Evolutionary conservation across 2,113 vertebrate species (phyloP).

Genomic region (Esox niger): DNA sequence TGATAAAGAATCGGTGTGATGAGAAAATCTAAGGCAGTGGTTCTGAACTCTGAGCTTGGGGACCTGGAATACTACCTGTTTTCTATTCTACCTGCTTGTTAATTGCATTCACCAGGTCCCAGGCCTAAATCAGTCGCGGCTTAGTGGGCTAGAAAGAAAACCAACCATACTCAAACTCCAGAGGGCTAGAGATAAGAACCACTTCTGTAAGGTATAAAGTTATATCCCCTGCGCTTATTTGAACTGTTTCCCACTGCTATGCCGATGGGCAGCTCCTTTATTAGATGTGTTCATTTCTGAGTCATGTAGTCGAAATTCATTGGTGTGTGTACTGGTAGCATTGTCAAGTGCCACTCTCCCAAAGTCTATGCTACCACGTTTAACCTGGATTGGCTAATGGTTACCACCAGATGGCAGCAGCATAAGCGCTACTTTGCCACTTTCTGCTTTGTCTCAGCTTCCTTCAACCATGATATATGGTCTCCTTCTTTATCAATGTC

Average conservation of each 20-base stretch:
- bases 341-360: not conserved
- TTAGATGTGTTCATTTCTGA: not conserved
- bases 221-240: conserved; percentile 3
- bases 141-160: too few relatives aligned
- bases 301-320: not conserved
- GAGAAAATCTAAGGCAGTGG: not conserved
- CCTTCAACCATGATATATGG: not conserved
- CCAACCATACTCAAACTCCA: too few relatives aligned
- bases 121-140: too few relatives aligned
- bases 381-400: conserved; percentile 33
- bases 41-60: too few relatives aligned
- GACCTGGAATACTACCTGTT: too few relatives aligned
- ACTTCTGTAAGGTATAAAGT: not conserved
- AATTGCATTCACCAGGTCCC: too few relatives aligned
- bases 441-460: not conserved
- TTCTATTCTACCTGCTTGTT: too few relatives aligned
- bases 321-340: not conserved
- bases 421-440: conserved; percentile 36
- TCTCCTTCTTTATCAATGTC: not conserved
- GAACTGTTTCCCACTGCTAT: not conserved
- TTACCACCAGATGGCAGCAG: conserved; percentile 74
- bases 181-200: too few relatives aligned
- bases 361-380: too few relatives aligned
- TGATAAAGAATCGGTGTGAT: not conserved
- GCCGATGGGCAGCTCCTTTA: not conserved